Evolutionary conservation across 2,888 invertebrate genomes (phyloP).

Genomic region (Synanthedon vespiformis): DNA sequence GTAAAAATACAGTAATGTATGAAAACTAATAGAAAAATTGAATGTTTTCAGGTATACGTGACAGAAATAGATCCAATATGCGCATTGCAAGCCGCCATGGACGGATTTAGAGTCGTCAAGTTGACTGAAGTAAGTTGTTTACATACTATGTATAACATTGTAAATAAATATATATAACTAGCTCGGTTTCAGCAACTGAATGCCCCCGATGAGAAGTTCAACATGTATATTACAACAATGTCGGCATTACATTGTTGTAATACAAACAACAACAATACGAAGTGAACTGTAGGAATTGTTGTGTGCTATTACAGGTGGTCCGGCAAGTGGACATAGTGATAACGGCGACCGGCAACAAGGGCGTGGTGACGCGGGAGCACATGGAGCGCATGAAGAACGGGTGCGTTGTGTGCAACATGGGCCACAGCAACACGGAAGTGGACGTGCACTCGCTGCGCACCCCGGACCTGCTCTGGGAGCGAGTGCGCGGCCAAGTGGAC

Average conservation of each 20-base stretch:
- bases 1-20: no score
- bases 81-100: constrained; percentile 97
- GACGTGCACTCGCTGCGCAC: constrained; percentile 94
- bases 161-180: no score
- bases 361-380: constrained; percentile 93
- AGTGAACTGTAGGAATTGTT: no score
- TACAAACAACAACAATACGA: no score
- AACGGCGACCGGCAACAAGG: constrained; percentile 98
- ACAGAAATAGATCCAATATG: constrained; percentile 99
- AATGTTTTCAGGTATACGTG: constrained; percentile 60
- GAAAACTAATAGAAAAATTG: no score
- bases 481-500: constrained; percentile 97
- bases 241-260: no score
- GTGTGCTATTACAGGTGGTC: constrained; percentile 77
- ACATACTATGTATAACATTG: no score
- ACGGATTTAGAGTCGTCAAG: constrained; percentile 95
- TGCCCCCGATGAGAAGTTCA: no score
- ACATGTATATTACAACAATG: no score
- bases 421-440: constrained; percentile 93
- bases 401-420: constrained; percentile 97
- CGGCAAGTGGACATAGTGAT: constrained; percentile 95
- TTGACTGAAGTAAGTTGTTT: constrained; percentile 83
- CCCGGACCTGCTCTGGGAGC: constrained; percentile 96
- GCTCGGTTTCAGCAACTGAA: no score
- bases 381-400: constrained; percentile 98